phyloP scores from a whole-genome alignment of 2,888 invertebrate genomes.

The Agonopterix arenella region DNA sequence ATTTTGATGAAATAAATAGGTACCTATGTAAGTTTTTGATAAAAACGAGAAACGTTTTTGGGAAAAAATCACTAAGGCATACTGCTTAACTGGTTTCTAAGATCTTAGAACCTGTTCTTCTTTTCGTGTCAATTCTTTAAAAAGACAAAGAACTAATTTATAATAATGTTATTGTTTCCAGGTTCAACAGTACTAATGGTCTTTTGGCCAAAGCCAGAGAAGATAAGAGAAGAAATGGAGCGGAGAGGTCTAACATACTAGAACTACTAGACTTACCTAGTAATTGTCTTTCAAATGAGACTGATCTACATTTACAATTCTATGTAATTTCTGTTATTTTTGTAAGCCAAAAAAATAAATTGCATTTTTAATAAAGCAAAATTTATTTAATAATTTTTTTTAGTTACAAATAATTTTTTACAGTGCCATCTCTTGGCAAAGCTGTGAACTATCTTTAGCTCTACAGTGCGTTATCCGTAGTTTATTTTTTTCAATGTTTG shows the following conservation, averaged over 20 bases:
- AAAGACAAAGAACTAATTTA: not conserved
- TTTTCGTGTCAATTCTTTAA: too few relatives aligned
- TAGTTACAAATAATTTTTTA: too few relatives aligned
- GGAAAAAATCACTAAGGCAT: not conserved
- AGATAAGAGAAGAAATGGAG: conserved; percentile 52
- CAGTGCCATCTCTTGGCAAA: too few relatives aligned
- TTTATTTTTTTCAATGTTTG: too few relatives aligned
- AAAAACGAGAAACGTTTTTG: too few relatives aligned
- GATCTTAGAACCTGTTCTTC: too few relatives aligned
- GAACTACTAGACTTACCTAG: not conserved
- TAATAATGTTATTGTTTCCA: conserved; percentile 24
- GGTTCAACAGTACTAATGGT: conserved; percentile 53
- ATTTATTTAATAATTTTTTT: too few relatives aligned
- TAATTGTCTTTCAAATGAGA: conserved; percentile 10
- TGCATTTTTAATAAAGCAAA: not conserved
- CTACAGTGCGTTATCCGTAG: too few relatives aligned
- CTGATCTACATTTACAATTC: conserved; percentile 10
- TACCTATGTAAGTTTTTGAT: too few relatives aligned
- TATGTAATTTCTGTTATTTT: not conserved
- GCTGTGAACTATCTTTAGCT: too few relatives aligned
- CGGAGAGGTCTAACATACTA: conserved; percentile 53
- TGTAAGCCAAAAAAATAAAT: conserved; percentile 1
- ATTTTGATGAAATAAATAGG: not conserved
- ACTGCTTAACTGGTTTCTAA: not conserved
- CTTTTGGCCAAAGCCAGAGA: conserved; percentile 61